Base-by-base conservation (phyloP, 2,797 vertebrate genomes). In the Notoglanidium macrostoma region DNA sequence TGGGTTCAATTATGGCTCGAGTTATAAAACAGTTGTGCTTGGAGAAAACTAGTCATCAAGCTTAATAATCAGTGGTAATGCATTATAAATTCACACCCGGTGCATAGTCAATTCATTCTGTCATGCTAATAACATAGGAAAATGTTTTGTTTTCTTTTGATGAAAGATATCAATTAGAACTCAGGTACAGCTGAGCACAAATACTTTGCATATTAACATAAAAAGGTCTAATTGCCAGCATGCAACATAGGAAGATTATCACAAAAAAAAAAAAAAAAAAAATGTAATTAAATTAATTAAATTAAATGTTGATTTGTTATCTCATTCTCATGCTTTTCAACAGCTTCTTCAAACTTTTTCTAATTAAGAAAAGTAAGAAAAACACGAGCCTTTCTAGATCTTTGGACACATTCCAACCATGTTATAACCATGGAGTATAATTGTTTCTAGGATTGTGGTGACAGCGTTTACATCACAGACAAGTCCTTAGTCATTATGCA, bases 401-500 rank as follows among this genome's bases (percentile, higher is more conserved):
- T 23, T 23, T 40, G 26, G 23, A 63, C 23, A 46, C 26, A 46
- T 49, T 35, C 1, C 21, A 15, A 17, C 9, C 59, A 40, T 76
- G 14, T 68, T 35, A 84, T 59, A 23, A 15, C 29, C 72, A 40
- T 51, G 1, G 26, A 44, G n/a, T n/a, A 61, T 46, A 77, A 78
- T 78, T 84, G 14, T 32, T 12, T 49, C 46, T 32, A 15, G 35
- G 51, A 70, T 17, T 21, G 0, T 23, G 9, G 55, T 57, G 29
- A 35, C 57, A 67, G 57, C 68, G 46, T 67, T 78, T 63, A 84
- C 55, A 83, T 90, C 44, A 57, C 54, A 82, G 54, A 81, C 29
- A 51, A 90, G 59, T 87, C 82, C 85, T 54, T 72, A 46, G 70
- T 54, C 55, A 87, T 83, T 44, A 59, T 85, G n/a, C 46, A 87